phyloP scores from a whole-genome alignment of 2,888 invertebrate species.

The Brachyopa scutellaris region DNA sequence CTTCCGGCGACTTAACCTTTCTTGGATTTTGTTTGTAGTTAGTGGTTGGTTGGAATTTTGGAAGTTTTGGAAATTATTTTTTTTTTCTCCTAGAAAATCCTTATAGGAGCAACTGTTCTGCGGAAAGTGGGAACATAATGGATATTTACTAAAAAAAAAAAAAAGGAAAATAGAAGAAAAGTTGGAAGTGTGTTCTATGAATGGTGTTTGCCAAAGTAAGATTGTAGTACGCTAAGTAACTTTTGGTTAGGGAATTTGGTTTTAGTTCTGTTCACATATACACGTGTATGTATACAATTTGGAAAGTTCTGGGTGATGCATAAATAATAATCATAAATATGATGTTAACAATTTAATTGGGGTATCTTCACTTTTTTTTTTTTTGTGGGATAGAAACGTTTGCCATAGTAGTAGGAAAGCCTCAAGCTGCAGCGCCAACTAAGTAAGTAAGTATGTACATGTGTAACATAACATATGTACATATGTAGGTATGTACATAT shows the following conservation, averaged over 20 bases:
- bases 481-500: no score
- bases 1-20: constrained; percentile 45
- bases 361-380: no score
- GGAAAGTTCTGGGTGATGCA: constrained; percentile 1
- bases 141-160: constrained; percentile 15
- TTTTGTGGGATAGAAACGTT: no score
- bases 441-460: no score
- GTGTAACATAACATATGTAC: no score
- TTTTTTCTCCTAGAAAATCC: not conserved
- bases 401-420: no score
- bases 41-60: not conserved
- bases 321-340: no score
- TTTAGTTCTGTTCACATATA: not conserved
- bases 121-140: constrained; percentile 21
- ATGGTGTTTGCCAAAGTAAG: constrained; percentile 7
- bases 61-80: no score
- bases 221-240: constrained; percentile 16
- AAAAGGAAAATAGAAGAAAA: no score
- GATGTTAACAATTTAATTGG: no score
- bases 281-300: not conserved
- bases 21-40: constrained; percentile 4
- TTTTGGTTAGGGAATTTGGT: not conserved
- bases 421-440: no score
- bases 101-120: not conserved
- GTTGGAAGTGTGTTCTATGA: constrained; percentile 25